These are phyloP conservation scores for Hirudinaria manillensis DNA, from an alignment of 2,888 invertebrate species.

Conservation along the genomic window DNA sequence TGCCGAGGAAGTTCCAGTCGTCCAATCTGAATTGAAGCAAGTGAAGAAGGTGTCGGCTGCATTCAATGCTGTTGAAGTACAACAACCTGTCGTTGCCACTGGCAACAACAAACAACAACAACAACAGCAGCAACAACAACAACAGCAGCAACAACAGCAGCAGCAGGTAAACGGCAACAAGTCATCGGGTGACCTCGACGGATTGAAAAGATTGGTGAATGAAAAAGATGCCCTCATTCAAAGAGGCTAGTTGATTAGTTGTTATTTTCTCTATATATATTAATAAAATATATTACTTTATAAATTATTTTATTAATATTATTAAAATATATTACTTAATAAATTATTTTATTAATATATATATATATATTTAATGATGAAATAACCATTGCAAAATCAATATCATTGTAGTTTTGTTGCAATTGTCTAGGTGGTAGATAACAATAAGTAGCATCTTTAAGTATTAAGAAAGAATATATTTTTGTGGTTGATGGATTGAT, in stretches of 20 bases:
- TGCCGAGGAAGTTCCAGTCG: background rate
- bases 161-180: background rate
- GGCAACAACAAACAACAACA: conserved; percentile 7
- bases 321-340: too few relatives aligned
- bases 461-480: too few relatives aligned
- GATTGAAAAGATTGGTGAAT: background rate
- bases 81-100: background rate
- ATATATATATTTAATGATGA: too few relatives aligned
- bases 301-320: too few relatives aligned
- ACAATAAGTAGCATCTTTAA: too few relatives aligned
- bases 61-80: background rate
- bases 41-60: conserved; percentile 1
- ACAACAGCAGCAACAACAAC: conserved; percentile 13
- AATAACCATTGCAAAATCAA: too few relatives aligned
- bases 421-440: too few relatives aligned
- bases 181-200: background rate
- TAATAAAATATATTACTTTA: too few relatives aligned
- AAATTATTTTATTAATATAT: too few relatives aligned
- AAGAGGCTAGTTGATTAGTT: background rate
- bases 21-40: conserved; percentile 14
- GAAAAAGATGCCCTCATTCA: conserved; percentile 17
- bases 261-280: too few relatives aligned
- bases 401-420: too few relatives aligned
- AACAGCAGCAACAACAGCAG: background rate
- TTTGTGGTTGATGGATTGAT: too few relatives aligned